Base-by-base conservation (phyloP, 2,888 invertebrate genomes). In the Iphiclides podalirius region DNA sequence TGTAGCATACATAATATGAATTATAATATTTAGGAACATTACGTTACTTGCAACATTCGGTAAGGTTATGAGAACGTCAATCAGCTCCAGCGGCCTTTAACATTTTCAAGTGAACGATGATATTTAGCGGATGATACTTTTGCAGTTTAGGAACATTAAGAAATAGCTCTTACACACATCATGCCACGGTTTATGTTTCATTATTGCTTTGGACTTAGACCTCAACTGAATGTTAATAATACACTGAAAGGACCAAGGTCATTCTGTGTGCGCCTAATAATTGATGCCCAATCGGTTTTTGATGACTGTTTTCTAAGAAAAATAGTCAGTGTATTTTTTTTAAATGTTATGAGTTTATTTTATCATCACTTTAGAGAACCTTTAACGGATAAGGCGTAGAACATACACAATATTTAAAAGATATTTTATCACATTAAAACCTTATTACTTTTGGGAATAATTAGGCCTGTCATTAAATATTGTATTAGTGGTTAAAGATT, bases 241-340 rank as follows among this genome's bases (percentile, higher is more conserved):
- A 71, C 63, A 61, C 58, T 52, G 63, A 67, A 81, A 86, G 86
- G 80, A 77, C 69, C 85, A 87, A 85, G 84, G 86, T 72, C 75
- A 72, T 56, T 64, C 64, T 66, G 75, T 78, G 80, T 72, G 73
- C 65, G 68, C 63, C 70, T 63, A 73, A 76, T 77, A 75, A 75
- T 73, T 75, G 76, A 73, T 73, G 65, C 70, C 70, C 70, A 81
- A 82, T 80, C 76, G 75, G 75, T 70, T 82, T 75, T 67, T 79
- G 79, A 82, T 79, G 77, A 72, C 71, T 28, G 20, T 6, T 4
- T 28, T 2, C 2, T 6, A 68, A 65, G 16, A 31, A 16, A 41
- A 41, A 6, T 13, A 26, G 26, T n/a, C 26, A 26, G 39, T 20
- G n/a, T n/a, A n/a, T n/a, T n/a, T n/a, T n/a, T n/a, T n/a, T n/a